Percentiles rank a stretch among this genome's conserved stretches.
Evolutionary conservation across 2,113 vertebrate genomes (phyloP).

Genomic region (Heterotis niloticus): DNA sequence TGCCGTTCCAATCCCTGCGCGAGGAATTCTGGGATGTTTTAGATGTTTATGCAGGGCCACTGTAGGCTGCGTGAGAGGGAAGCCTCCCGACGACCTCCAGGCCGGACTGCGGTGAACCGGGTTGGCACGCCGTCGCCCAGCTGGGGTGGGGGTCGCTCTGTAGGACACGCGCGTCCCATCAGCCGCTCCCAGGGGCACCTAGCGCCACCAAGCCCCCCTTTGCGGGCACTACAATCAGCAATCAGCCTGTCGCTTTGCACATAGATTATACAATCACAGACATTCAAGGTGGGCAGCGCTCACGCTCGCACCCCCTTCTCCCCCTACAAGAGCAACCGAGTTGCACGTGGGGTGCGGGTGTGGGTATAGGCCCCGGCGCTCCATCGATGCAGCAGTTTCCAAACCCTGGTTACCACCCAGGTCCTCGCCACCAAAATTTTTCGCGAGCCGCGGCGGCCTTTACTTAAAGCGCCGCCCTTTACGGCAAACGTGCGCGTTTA

Average conservation of each 20-base stretch:
- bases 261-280: slow-evolving; percentile 22
- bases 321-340: slow-evolving; percentile 9
- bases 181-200: neutral
- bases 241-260: slow-evolving; percentile 9
- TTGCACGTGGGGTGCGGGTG: neutral
- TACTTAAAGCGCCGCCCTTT: neutral
- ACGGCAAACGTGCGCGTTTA: neutral
- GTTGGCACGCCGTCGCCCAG: too few species aligned
- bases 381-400: neutral
- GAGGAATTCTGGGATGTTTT: neutral
- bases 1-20: neutral
- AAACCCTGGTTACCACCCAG: neutral
- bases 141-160: too few species aligned
- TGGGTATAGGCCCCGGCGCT: neutral
- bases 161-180: neutral
- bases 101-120: too few species aligned
- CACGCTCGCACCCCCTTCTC: neutral
- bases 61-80: neutral
- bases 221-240: slow-evolving; percentile 18
- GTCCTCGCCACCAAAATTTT: neutral
- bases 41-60: neutral
- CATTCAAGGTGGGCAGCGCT: neutral
- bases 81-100: neutral
- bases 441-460: too few species aligned
- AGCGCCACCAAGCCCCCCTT: neutral